Percentiles rank a stretch among this genome's conserved stretches.
Evolutionary conservation across 1,140 invertebrate genomes (phyloP).

Genomic region (Cotesia chilonis): DNA sequence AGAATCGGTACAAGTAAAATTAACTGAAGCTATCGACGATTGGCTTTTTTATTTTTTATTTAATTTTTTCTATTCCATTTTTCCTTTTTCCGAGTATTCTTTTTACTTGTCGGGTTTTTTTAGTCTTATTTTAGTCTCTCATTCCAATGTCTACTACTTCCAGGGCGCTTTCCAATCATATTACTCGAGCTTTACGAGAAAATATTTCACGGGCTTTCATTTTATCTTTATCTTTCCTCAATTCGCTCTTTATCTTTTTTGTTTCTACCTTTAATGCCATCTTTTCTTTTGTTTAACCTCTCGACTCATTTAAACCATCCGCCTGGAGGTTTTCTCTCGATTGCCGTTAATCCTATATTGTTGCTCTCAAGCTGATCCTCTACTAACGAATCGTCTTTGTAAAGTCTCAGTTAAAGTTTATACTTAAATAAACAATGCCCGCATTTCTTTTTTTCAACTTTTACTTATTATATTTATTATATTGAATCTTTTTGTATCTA

Average conservation of each 20-base stretch:
- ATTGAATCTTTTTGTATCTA: no score
- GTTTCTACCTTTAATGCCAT: background rate
- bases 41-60: background rate
- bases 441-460: no score
- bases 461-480: no score
- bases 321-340: conserved; percentile 1
- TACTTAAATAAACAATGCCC: no score
- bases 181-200: conserved; percentile 7
- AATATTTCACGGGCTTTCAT: conserved; percentile 19
- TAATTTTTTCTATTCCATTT: background rate
- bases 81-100: conserved; percentile 36
- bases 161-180: conserved; percentile 22
- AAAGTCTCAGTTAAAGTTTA: background rate
- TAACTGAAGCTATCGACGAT: no score
- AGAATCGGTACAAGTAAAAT: no score
- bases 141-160: conserved; percentile 5
- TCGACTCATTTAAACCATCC: conserved; percentile 17
- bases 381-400: conserved; percentile 6
- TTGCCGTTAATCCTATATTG: conserved; percentile 19
- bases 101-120: conserved; percentile 33
- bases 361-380: conserved; percentile 1
- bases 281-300: conserved; percentile 13
- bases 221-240: conserved; percentile 7
- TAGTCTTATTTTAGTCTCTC: conserved; percentile 14
- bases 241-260: background rate